Conservation (phyloP, 1,140 invertebrate species). For the Cotesia typhae region DNA sequence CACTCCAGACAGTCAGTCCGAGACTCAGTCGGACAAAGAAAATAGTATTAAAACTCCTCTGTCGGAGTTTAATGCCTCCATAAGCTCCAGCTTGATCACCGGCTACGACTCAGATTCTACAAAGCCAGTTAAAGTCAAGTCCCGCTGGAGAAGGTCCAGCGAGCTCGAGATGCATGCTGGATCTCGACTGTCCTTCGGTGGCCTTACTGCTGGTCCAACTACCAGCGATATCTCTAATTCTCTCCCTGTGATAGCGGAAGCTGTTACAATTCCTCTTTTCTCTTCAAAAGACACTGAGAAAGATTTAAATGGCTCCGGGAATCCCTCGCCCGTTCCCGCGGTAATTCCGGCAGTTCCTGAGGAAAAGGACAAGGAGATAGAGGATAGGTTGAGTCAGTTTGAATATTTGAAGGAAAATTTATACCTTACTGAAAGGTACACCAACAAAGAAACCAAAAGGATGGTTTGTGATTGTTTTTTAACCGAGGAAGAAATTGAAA, state of each 20-base stretch:
- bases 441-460: constrained; percentile 86
- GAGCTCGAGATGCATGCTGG: constrained; percentile 77
- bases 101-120: constrained; percentile 65
- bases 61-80: constrained; percentile 47
- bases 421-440: constrained; percentile 80
- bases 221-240: constrained; percentile 55
- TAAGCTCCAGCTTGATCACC: constrained; percentile 41
- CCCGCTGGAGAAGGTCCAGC: constrained; percentile 82
- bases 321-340: constrained; percentile 38
- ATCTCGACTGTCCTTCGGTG: constrained; percentile 30
- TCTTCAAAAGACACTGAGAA: constrained; percentile 26
- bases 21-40: constrained; percentile 54
- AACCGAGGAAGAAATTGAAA: constrained; percentile 85
- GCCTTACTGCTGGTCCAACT: neutral
- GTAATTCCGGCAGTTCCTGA: constrained; percentile 50
- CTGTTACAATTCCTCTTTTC: constrained; percentile 11
- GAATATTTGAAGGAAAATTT: constrained; percentile 84
- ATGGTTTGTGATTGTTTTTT: constrained; percentile 97
- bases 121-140: constrained; percentile 86
- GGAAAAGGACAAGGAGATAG: constrained; percentile 69
- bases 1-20: constrained; percentile 46
- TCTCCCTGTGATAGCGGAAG: constrained; percentile 50
- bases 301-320: constrained; percentile 8
- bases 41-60: constrained; percentile 47
- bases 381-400: constrained; percentile 80